phyloP scores from a whole-genome alignment of 2,797 vertebrate genomes.

The Rhadinocentrus ornatus region DNA sequence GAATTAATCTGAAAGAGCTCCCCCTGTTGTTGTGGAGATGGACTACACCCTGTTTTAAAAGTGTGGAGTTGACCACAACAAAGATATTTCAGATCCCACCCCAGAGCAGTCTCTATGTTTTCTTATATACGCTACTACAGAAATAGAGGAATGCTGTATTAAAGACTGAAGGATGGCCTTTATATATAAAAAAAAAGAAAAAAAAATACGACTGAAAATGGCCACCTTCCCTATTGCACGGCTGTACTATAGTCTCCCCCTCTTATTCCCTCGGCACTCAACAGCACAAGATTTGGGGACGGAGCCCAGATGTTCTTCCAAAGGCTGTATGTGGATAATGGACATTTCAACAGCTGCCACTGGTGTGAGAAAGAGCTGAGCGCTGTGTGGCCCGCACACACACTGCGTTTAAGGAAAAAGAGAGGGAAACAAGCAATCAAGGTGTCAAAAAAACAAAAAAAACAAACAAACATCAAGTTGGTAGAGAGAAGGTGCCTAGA shows the following conservation, averaged over 20 bases:
- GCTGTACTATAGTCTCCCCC: slow-evolving; percentile 76
- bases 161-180: slow-evolving; percentile 78
- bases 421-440: slow-evolving; percentile 33
- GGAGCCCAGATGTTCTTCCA: slow-evolving; percentile 78
- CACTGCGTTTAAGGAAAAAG: slow-evolving; percentile 48
- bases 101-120: slow-evolving; percentile 71
- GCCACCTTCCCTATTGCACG: slow-evolving; percentile 75
- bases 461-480: background rate
- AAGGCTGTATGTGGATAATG: slow-evolving; percentile 67
- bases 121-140: slow-evolving; percentile 78
- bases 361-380: slow-evolving; percentile 55
- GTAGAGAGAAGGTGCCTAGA: slow-evolving; percentile 39
- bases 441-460: slow-evolving; percentile 28
- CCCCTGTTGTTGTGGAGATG: slow-evolving; percentile 74
- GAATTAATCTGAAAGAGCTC: slow-evolving; percentile 77
- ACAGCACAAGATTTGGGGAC: slow-evolving; percentile 78
- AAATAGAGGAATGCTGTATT: slow-evolving; percentile 82
- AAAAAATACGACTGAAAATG: slow-evolving; percentile 62
- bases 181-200: slow-evolving; percentile 43
- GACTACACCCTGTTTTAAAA: slow-evolving; percentile 75
- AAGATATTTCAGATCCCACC: slow-evolving; percentile 76
- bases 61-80: slow-evolving; percentile 61
- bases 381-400: slow-evolving; percentile 47
- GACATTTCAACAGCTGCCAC: slow-evolving; percentile 70
- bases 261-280: slow-evolving; percentile 66